Evolutionary conservation across 1,140 invertebrate genomes (phyloP), one percentile per base, ranked within the genome.

Genomic region (Radopholus similis): DNA sequence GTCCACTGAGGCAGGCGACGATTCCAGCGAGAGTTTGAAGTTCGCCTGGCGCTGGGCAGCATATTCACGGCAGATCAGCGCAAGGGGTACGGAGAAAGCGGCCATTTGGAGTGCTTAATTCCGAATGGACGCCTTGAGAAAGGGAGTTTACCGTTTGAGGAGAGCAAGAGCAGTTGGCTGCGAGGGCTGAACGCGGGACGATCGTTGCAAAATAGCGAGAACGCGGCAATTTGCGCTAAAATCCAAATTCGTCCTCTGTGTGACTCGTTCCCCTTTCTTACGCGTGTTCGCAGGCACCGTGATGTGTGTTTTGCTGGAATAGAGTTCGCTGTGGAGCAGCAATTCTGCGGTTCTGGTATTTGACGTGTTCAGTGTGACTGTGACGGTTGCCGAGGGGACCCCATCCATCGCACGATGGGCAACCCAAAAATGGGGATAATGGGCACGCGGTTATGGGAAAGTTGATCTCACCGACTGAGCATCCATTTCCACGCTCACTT

Each of bases 381-480:
- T 42, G 1, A 76, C n/a, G 21, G 72, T 73, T 9, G 72, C 72
- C n/a, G 72, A 73, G n/a, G 76, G 71, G 21, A 76, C 75, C 23
- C 44, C 51, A 11, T 73, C 74, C 18, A 21, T 28, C 30, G 49
- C 51, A 28, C 28, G 47, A n/a, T 69, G 49, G 40, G 23, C 9
- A 26, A 23, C 5, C 18, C 67, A 55, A 9, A 56, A 6, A 6
- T 56, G 18, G 6, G 21, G 5, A 67, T 30, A 70, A 13, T n/a
- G 44, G 44, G n/a, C 0, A 15, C 18, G 30, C 57, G 67, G 40
- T 18, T 64, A 4, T 70, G 30, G 59, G 28, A 18, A 58, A 6
- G 21, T 5, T n/a, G 11, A 30, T 15, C 68, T 13, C 28, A 75
- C 68, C 4, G 68, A 70, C 47, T 75, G 44, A 11, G 30, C 18